Percentiles rank a stretch among this genome's conserved stretches.
These are phyloP conservation scores for Trachops cirrhosus DNA, from an alignment of 2,797 vertebrate genomes.

Conservation along the genomic window DNA sequence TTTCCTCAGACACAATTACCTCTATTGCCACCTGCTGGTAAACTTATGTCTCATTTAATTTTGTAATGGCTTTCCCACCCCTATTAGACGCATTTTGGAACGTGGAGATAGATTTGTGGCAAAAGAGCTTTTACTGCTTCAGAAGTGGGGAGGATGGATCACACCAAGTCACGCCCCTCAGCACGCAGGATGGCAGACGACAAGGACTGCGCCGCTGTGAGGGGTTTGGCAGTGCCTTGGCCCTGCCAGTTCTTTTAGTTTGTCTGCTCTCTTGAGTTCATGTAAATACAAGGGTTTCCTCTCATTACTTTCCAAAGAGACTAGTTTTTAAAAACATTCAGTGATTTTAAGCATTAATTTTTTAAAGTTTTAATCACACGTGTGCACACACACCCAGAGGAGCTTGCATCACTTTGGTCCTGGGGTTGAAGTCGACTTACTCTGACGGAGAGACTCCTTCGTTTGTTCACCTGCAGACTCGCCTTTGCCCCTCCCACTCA, in stretches of 20 bases:
- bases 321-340: neutral
- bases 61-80: neutral
- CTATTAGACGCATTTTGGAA: neutral
- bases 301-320: neutral
- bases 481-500: neutral
- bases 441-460: neutral
- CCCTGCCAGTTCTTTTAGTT: neutral
- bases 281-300: neutral
- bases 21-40: constrained; percentile 76
- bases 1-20: constrained; percentile 35
- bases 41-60: constrained; percentile 25
- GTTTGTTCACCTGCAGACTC: neutral
- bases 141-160: neutral
- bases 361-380: neutral
- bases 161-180: neutral
- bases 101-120: neutral
- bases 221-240: too few species aligned
- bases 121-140: neutral
- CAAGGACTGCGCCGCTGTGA: fast-evolving
- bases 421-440: neutral
- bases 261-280: neutral
- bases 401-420: neutral
- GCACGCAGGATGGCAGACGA: fast-evolving
- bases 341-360: neutral
- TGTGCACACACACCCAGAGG: neutral